Percentiles rank a stretch among this genome's conserved stretches.
These are phyloP conservation scores for Lithodes maja DNA, from an alignment of 2,888 invertebrate genomes.

Conservation along the genomic window DNA sequence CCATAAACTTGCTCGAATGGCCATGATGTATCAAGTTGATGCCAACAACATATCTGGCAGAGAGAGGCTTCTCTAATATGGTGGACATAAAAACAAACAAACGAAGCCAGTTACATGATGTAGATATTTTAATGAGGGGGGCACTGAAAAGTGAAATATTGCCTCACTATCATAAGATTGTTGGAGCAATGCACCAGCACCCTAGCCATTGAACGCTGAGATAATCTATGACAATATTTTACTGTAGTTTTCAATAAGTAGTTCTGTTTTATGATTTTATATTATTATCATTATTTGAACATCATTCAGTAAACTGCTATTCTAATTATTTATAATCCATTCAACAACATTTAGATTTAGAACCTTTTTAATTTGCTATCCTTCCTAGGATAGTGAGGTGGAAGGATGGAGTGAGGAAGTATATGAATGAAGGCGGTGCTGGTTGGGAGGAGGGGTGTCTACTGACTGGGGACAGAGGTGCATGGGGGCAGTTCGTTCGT, in stretches of 20 bases:
- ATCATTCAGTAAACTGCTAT: too few relatives aligned
- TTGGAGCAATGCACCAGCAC: slow-evolving; percentile 10
- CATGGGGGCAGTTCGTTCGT: too few relatives aligned
- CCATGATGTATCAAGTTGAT: slow-evolving; percentile 1
- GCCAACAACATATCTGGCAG: slow-evolving; percentile 25
- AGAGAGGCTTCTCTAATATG: slow-evolving; percentile 20
- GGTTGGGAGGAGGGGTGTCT: too few relatives aligned
- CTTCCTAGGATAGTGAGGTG: neutral
- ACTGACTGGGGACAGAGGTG: too few relatives aligned
- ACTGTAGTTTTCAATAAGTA: too few relatives aligned
- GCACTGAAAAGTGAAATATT: slow-evolving; percentile 20
- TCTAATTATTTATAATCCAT: too few relatives aligned
- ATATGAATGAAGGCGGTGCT: too few relatives aligned
- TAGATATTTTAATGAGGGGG: slow-evolving; percentile 15
- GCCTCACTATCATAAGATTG: slow-evolving; percentile 3
- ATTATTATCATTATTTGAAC: too few relatives aligned
- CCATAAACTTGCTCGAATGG: slow-evolving; percentile 17
- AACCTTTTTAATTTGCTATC: slow-evolving; percentile 16
- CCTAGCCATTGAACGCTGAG: neutral
- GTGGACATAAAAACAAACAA: slow-evolving; percentile 11
- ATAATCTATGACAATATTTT: too few relatives aligned
- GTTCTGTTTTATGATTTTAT: too few relatives aligned
- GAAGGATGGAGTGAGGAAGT: too few relatives aligned
- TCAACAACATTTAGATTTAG: neutral
- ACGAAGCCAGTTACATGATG: slow-evolving; percentile 20